Base-by-base conservation (phyloP, 1,140 invertebrate genomes). In the Apis laboriosa region DNA sequence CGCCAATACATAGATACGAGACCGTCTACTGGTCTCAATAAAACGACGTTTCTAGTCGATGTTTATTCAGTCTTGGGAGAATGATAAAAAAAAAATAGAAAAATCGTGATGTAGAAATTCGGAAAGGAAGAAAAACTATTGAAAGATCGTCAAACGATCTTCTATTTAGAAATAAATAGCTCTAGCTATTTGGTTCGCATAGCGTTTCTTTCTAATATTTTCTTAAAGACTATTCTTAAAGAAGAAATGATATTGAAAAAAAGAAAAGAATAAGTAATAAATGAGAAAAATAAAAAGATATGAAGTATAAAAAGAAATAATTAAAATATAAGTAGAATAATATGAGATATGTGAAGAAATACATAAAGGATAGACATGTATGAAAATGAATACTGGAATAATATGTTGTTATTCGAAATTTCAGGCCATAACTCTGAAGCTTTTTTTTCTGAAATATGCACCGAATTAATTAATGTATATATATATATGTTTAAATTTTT, bases 1-100 rank as follows among this genome's bases (percentile, higher is more conserved):
- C 77, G 77, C 85, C 78, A 86, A 76, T 83, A 86, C 86, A 73
- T 88, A 87, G 68, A 84, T 84, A 83, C 80, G 81, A 86, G 79
- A 86, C 75, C 76, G 34, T 49, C 34, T 58, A 75, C 56, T 55
- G 77, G 61, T 53, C 66, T 74, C 68, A 56, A 80, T 78, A 77
- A 86, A 64, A 86, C 80, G 28, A 53, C 64, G 72, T 76, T 86
- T 70, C 51, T 15, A 28, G 24, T 4, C 34, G 60, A 28, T 55
- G 63, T 80, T 73, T 79, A 79, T 71, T 71, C 53, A 15, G 49
- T 56, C 72, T 63, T 28, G 56, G 60, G 43, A 53, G 34, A 56
- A 56, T 15, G n/a, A 49, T 8, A 43, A 49, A 61, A 21, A 24
- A 53, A 53, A 5, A 13, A 15, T 5, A 12, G 3, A 8, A 0